Conservation (phyloP, 1,140 invertebrate genomes). For the Drosophila eugracilis region DNA sequence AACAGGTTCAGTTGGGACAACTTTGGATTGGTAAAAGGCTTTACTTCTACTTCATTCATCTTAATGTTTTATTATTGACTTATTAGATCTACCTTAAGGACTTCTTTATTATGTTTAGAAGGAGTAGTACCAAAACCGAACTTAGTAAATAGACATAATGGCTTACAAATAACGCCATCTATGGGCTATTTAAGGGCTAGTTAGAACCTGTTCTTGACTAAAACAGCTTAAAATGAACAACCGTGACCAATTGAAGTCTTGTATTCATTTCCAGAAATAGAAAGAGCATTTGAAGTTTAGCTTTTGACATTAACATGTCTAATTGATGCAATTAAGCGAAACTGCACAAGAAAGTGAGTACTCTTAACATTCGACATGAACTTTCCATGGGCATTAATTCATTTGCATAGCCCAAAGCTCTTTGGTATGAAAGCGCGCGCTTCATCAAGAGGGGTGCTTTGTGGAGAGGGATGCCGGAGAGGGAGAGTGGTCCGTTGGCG, state of each 20-base stretch:
- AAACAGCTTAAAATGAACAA: not conserved
- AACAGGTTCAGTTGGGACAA: too few relatives aligned
- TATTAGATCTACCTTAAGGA: too few relatives aligned
- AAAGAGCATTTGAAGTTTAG: conserved; percentile 1
- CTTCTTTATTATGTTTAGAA: too few relatives aligned
- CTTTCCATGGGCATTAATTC: conserved; percentile 41
- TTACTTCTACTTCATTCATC: too few relatives aligned
- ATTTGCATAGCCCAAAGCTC: conserved; percentile 52
- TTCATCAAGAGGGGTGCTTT: not conserved
- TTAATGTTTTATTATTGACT: too few relatives aligned
- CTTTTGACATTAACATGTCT: conserved; percentile 22
- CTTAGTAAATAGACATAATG: too few relatives aligned
- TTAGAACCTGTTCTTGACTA: too few relatives aligned
- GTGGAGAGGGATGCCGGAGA: too few relatives aligned
- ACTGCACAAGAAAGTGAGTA: conserved; percentile 25
- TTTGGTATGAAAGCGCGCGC: conserved; percentile 8
- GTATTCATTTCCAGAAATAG: not conserved
- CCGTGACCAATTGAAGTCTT: not conserved
- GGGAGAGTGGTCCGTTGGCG: conserved; percentile 39
- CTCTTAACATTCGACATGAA: not conserved
- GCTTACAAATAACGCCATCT: too few relatives aligned
- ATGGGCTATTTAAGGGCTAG: too few relatives aligned
- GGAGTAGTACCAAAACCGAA: too few relatives aligned
- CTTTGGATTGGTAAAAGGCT: not conserved
- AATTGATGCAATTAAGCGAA: conserved; percentile 38